These are phyloP conservation scores for Lasioglossum albipes DNA, from an alignment of 1,140 invertebrate species.

Conservation along the genomic window DNA sequence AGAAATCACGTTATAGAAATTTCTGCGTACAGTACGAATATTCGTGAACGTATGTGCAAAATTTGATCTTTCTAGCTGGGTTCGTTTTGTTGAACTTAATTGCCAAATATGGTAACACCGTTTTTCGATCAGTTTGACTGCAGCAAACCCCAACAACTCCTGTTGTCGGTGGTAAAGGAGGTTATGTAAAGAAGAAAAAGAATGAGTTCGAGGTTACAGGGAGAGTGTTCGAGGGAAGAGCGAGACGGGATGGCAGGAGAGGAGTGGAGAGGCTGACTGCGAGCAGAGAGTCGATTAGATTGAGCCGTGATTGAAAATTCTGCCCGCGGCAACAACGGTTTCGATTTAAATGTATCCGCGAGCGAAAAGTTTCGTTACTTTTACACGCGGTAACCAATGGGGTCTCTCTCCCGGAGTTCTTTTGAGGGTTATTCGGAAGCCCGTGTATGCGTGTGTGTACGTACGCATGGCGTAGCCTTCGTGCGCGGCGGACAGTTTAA, in stretches of 20 bases:
- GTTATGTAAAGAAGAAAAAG: slow-evolving; percentile 29
- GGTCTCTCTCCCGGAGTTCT: background rate
- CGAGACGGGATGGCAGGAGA: slow-evolving; percentile 22
- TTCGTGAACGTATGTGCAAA: no score
- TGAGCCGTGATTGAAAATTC: slow-evolving; percentile 78
- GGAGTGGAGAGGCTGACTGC: slow-evolving; percentile 36
- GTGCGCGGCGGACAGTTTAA: background rate
- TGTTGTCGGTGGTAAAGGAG: background rate
- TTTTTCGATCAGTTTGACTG: slow-evolving; percentile 77
- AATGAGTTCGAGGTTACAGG: slow-evolving; percentile 6
- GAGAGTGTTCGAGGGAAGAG: slow-evolving; percentile 1
- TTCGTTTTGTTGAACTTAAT: no score
- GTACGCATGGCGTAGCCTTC: background rate
- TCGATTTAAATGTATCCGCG: slow-evolving; percentile 70
- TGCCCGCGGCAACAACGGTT: slow-evolving; percentile 67
- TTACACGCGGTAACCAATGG: slow-evolving; percentile 8
- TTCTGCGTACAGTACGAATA: no score
- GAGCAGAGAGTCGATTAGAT: slow-evolving; percentile 69
- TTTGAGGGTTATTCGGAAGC: slow-evolving; percentile 9
- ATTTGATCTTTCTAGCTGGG: no score
- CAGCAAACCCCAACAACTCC: slow-evolving; percentile 67
- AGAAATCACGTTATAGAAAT: no score
- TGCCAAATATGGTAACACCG: slow-evolving; percentile 50
- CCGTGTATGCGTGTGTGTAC: background rate
- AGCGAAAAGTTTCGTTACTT: slow-evolving; percentile 36